Percentiles rank a stretch among this genome's conserved stretches.
These are phyloP conservation scores for Lontra canadensis DNA, from an alignment of 2,113 vertebrate genomes.

Conservation along the genomic window DNA sequence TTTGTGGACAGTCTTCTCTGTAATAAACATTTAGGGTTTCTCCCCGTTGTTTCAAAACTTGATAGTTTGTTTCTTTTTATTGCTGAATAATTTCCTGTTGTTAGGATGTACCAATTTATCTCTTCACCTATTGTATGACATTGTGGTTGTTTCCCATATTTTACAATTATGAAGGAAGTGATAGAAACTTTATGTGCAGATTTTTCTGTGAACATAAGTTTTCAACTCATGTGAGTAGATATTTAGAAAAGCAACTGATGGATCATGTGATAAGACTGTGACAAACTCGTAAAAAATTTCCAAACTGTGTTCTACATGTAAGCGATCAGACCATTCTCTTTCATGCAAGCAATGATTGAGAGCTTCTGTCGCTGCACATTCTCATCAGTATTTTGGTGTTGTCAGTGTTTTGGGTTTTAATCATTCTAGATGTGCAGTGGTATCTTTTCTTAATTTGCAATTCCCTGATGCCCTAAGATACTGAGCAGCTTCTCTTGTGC, in stretches of 20 bases:
- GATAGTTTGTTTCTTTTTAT: background rate
- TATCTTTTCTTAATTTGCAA: background rate
- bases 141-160: background rate
- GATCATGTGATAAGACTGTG: background rate
- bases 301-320: background rate
- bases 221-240: background rate
- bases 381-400: background rate
- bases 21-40: background rate
- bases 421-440: background rate
- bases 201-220: background rate
- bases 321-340: background rate
- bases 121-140: background rate
- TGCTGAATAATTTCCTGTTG: background rate
- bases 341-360: background rate
- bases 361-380: background rate
- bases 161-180: background rate
- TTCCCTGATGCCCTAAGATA: background rate
- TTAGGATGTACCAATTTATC: background rate
- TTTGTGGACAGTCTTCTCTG: background rate
- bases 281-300: background rate
- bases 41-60: background rate
- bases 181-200: background rate
- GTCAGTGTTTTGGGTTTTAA: background rate
- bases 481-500: background rate
- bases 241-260: background rate